Evolutionary conservation across 2,113 vertebrate genomes (phyloP), one percentile per base, ranked within the genome.

Genomic region (Varanus komodoensis): DNA sequence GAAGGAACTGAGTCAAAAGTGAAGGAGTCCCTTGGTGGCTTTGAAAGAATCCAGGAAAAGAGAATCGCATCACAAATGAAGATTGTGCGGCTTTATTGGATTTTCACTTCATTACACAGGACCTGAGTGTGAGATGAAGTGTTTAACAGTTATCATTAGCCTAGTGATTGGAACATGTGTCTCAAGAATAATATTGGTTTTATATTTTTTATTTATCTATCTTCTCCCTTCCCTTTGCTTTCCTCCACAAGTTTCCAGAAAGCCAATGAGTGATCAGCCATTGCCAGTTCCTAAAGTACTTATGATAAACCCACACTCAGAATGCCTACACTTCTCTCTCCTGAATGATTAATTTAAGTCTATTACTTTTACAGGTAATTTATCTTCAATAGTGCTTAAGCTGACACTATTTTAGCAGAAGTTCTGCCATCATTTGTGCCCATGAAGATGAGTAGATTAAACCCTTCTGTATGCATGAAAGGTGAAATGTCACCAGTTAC

Each of bases 311-410:
- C 91, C 89, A 75, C 0, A 2, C 77, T 78, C 85, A 90, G 94
- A 95, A 95, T 97, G 97, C 94, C 96, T 96, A 96, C 96, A 96
- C 75, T 96, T 90, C 89, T 91, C 86, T 92, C 92, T 92, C 91
- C 75, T 93, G 84, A 94, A 96, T 91, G 95, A 96, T 95, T 96
- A 96, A 87, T 96, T 88, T 87, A 88, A 78, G 91, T 93, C 84
- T 94, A 89, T 89, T 91, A 81, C 82, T 89, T 85, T 85, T 92
- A 94, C 89, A 96, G 89, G 83, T 94, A 91, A 96, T 95, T 95
- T 94, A 96, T 95, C 92, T 93, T 94, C 92, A 94, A 90, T 78
- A 93, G 87, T 88, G 82, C 92, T 96, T 94, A 94, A 89, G 87
- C 91, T 83, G 89, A 84, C 67, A 89, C 54, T 15, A 85, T 91